Evolutionary conservation across 2,888 invertebrate genomes (phyloP).

Genomic region (Leptinotarsa tumamoca): DNA sequence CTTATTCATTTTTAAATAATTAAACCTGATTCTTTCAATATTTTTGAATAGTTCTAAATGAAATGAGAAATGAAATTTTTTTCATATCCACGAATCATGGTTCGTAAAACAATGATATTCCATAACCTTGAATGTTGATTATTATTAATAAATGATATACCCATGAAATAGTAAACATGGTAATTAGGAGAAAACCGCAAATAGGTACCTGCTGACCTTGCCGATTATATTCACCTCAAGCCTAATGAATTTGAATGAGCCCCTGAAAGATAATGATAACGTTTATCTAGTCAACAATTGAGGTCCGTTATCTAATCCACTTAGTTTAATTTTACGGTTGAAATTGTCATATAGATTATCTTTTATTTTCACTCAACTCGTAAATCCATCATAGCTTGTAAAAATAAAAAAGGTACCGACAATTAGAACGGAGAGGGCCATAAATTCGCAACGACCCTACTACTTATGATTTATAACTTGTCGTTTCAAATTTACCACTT

Average conservation of each 20-base stretch:
- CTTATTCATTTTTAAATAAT: too few species aligned
- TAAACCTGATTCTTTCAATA: too few species aligned
- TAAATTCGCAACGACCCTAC: conserved; percentile 32
- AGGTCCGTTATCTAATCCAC: background rate
- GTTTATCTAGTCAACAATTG: background rate
- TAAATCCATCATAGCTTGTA: conserved; percentile 34
- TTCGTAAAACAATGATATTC: too few species aligned
- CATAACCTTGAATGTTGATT: too few species aligned
- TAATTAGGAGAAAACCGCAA: too few species aligned
- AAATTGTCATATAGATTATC: background rate
- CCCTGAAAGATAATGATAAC: background rate
- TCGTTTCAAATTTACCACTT: conserved; percentile 26
- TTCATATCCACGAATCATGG: too few species aligned
- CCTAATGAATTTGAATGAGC: background rate
- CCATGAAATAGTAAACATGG: too few species aligned
- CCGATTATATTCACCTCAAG: background rate
- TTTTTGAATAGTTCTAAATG: too few species aligned
- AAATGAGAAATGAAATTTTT: too few species aligned
- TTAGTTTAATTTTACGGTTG: background rate
- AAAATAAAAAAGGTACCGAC: conserved; percentile 26
- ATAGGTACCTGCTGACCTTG: background rate
- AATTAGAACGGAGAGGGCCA: conserved; percentile 33
- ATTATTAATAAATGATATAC: too few species aligned
- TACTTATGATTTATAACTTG: conserved; percentile 11
- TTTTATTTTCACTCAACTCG: background rate